A percentile compares a stretch with the other conserved stretches of the same genome.
Conservation (phyloP, 2,797 vertebrate species). For the Acomys russatus region DNA sequence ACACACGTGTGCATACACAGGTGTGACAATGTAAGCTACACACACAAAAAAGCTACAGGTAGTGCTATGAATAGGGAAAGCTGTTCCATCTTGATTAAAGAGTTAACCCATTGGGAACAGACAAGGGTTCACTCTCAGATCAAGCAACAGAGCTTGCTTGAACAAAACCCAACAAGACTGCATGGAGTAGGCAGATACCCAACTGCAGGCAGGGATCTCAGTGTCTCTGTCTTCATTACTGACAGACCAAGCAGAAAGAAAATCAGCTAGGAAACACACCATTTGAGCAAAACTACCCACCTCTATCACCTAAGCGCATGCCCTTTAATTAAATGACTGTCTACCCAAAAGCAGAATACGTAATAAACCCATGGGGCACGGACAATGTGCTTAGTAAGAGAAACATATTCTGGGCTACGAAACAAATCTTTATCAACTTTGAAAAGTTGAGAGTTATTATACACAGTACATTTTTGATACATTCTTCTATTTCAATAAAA, state of each 20-base stretch:
- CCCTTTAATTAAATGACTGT: neutral
- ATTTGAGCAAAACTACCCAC: neutral
- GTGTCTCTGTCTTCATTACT: neutral
- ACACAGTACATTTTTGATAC: neutral
- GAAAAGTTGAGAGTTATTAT: conserved; percentile 22
- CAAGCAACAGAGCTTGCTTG: neutral
- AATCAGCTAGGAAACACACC: neutral
- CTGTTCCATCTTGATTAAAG: neutral
- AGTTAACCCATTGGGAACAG: neutral
- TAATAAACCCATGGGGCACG: neutral
- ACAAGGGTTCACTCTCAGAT: neutral
- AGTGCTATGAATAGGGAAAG: conserved; percentile 9
- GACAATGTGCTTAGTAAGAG: neutral
- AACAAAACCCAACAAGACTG: neutral
- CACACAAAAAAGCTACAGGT: neutral
- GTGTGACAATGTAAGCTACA: too few species aligned
- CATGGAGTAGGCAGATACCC: neutral
- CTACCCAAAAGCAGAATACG: neutral
- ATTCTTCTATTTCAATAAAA: neutral
- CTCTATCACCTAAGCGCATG: neutral
- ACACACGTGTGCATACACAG: neutral
- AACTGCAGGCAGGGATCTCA: neutral
- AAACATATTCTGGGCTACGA: neutral
- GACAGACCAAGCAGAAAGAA: neutral
- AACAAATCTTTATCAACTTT: conserved; percentile 14